Percentiles rank a stretch among this genome's conserved stretches.
These are phyloP conservation scores for Poeciliopsis paucimaculata DNA, from an alignment of 2,797 vertebrate species.

Conservation along the genomic window DNA sequence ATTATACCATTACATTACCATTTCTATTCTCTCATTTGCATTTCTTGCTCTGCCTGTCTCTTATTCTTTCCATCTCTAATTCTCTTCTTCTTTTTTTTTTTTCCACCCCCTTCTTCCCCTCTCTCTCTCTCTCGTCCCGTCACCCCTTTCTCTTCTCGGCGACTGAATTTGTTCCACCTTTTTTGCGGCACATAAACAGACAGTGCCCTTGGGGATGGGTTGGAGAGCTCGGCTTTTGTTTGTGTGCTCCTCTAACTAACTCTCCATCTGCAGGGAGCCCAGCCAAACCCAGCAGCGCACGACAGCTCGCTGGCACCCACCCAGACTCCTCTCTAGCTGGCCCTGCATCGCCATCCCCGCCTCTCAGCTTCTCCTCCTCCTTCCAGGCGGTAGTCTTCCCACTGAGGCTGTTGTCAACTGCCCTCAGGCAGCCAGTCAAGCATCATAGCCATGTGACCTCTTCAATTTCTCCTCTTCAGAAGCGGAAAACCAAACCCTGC, in stretches of 20 bases:
- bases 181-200: conserved; percentile 73
- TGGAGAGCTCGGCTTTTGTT: conserved; percentile 77
- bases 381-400: conserved; percentile 60
- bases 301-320: conserved; percentile 77
- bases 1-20: conserved; percentile 80
- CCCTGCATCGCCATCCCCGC: conserved; percentile 59
- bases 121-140: conserved; percentile 29
- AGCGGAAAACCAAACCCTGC: conserved; percentile 50
- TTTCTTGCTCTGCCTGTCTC: conserved; percentile 56
- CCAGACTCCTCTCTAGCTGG: conserved; percentile 72
- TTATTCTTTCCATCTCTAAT: conserved; percentile 48
- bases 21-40: conserved; percentile 78
- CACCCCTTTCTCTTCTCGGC: conserved; percentile 47
- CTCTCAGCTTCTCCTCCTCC: conserved; percentile 60
- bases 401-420: conserved; percentile 58
- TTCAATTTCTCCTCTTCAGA: conserved; percentile 39
- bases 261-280: conserved; percentile 76
- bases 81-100: conserved; percentile 38
- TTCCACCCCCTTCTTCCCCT: conserved; percentile 10
- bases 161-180: conserved; percentile 68
- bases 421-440: conserved; percentile 58
- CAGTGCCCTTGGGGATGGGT: conserved; percentile 74
- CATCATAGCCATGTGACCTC: conserved; percentile 38
- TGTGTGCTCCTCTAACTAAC: conserved; percentile 79
- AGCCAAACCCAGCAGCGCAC: conserved; percentile 74